Evolutionary conservation across 2,797 vertebrate genomes (phyloP).

Genomic region (Tragelaphus oryx): DNA sequence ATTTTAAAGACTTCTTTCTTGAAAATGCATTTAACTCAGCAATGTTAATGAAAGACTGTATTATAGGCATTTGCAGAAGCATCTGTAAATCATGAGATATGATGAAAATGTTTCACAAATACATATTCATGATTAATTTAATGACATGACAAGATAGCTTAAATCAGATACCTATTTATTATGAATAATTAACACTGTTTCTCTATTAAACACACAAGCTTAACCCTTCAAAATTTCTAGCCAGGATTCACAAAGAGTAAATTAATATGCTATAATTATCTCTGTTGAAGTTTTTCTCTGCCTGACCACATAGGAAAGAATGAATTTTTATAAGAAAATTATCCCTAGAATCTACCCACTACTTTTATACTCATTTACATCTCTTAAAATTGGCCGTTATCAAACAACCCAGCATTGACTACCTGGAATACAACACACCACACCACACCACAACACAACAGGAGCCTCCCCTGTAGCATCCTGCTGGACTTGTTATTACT

Average conservation of each 20-base stretch:
- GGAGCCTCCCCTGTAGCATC: background rate
- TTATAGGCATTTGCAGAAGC: constrained; percentile 41
- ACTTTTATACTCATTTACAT: background rate
- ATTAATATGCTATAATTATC: constrained; percentile 34
- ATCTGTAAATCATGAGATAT: constrained; percentile 48
- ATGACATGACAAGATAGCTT: constrained; percentile 38
- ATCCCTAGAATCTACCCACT: background rate
- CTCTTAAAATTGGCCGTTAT: background rate
- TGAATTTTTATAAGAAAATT: background rate
- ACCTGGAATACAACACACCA: background rate
- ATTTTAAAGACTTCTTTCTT: constrained; percentile 50
- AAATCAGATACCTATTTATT: constrained; percentile 46
- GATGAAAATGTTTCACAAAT: constrained; percentile 46
- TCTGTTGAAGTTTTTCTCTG: constrained; percentile 11
- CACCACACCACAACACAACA: background rate
- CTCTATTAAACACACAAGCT: constrained; percentile 38
- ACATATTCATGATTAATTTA: constrained; percentile 65
- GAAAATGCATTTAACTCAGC: constrained; percentile 43
- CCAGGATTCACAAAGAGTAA: background rate
- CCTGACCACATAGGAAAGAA: background rate
- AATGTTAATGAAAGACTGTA: constrained; percentile 56
- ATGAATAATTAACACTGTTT: constrained; percentile 49
- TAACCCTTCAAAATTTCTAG: background rate
- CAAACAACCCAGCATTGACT: background rate
- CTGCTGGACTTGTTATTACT: constrained; percentile 17